Base-by-base conservation (phyloP, 35 echinoderm and acorn worm genomes). In the Patiria miniata region DNA sequence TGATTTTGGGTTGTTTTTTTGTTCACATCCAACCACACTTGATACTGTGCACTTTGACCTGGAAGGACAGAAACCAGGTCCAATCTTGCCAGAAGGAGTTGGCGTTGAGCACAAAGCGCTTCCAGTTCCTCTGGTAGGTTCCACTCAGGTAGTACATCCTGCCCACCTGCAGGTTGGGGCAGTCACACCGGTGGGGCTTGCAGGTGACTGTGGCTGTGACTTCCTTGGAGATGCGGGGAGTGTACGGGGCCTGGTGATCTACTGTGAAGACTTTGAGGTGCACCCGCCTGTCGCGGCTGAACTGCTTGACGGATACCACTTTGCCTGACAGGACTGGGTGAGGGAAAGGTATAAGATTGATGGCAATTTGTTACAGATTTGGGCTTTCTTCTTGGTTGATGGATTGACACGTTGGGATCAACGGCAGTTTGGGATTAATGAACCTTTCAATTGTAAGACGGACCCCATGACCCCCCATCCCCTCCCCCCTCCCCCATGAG, bases 141-240 rank as follows among this genome's bases (percentile, higher is more conserved):
- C 87, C 92, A 15, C 84, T 59, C 54, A 94, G 79, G 30, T 90
- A 80, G 50, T 94, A 94, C 12, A 82, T 85, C 52, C 81, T 53
- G 37, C 92, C 92, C 9, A 80, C 83, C 55, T 86, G 39, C 38
- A 94, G 54, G 60, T 94, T 88, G 61, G 87, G 92, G 44, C 92
- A 94, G 47, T 59, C 30, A 40, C 92, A 94, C 23, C 61, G 19
- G 18, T 18, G 69, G 53, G 87, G 69, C 17, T 61, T 39, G 37
- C 77, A 51, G 59, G 78, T 60, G 8, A 90, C 39, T 14, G 77
- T 61, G 17, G 90, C 23, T 7, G 22, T 30, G 40, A 90, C 56
- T 6, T 44, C 84, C 26, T 60, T 14, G n/a, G 37, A 61, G 34
- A 90, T 50, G 8, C 53, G 38, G 15, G 87, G 81, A 16, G 86